Conservation (phyloP, 2,113 vertebrate genomes). For the Xiphias gladius region DNA sequence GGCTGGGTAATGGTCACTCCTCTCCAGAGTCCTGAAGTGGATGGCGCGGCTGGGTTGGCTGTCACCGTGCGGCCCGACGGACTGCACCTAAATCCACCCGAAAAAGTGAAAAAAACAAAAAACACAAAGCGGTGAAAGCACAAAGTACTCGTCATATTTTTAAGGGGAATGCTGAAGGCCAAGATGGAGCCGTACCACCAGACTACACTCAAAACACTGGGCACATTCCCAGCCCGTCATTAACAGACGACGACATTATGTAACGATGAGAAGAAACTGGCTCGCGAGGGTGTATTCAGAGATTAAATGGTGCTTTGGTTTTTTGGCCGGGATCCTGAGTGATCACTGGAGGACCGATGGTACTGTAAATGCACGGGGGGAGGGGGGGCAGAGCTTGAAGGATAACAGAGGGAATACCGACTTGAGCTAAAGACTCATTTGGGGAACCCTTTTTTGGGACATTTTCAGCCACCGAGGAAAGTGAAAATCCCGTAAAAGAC, state of each 20-base stretch:
- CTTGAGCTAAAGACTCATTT: not conserved
- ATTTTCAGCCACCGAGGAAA: not conserved
- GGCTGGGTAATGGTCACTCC: slow-evolving; percentile 88
- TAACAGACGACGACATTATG: slow-evolving; percentile 21
- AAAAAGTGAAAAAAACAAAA: not conserved
- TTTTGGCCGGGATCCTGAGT: slow-evolving; percentile 21
- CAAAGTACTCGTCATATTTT: not conserved
- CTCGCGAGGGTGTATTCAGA: slow-evolving; percentile 26
- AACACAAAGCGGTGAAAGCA: too few relatives aligned
- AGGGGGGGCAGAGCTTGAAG: not conserved
- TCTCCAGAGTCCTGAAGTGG: slow-evolving; percentile 95
- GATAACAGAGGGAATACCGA: slow-evolving; percentile 9
- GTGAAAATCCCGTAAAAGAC: not conserved
- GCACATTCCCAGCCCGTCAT: slow-evolving; percentile 11
- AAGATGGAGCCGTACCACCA: not conserved
- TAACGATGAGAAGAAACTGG: slow-evolving; percentile 28
- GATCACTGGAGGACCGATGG: slow-evolving; percentile 27
- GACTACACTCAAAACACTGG: not conserved
- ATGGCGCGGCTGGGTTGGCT: slow-evolving; percentile 91
- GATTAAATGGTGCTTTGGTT: slow-evolving; percentile 21
- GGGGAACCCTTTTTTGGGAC: not conserved
- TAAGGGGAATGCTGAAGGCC: too few relatives aligned
- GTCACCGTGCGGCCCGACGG: slow-evolving; percentile 89
- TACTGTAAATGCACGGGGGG: not conserved
- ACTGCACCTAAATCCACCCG: slow-evolving; percentile 86